Base-by-base conservation (phyloP, 2,888 invertebrate species). In the Oasisia sp. region DNA sequence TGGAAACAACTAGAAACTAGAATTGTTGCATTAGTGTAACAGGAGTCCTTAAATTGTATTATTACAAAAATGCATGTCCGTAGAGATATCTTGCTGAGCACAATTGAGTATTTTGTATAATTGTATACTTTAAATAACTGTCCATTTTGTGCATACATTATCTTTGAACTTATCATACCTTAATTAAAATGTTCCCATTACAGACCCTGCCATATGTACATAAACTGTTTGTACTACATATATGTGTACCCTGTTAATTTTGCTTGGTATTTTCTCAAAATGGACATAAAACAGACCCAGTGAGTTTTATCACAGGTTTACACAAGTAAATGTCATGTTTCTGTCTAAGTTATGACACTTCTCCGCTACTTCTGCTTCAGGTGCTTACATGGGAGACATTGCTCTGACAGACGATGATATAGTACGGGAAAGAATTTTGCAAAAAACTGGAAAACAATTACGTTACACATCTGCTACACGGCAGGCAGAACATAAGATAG, bases 301-400 rank as follows among this genome's bases (percentile, higher is more conserved):
- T 74, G 27, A n/a, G 74, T 74, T 74, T 74, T 74, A 74, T 74
- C 1, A 74, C 27, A 74, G n/a, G 74, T 74, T 74, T n/a, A 27
- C 74, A 74, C 19, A 74, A 74, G 27, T 74, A 74, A 19, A 74
- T 74, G n/a, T 74, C n/a, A 74, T 74, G 74, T 27, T 74, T 4
- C 74, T 19, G 27, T 74, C 5, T 74, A 74, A 27, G 27, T 74
- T 3, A 74, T n/a, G 32, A 32, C n/a, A 90, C 19, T 27, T 19
- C 8, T 91, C 8, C n/a, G 7, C n/a, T 91, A 74, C 38, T 19
- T n/a, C 12, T 91, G 91, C 91, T 89, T 90, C 93, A 94, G 94
- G 93, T 45, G 94, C 92, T 7, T 93, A 92, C 92, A 11, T 93
- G 38, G 94, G 93, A 14, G 94, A 94, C 90, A 94, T 94, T 56